Evolutionary conservation across 2,888 invertebrate genomes (phyloP).

Genomic region (Agrochola lota): DNA sequence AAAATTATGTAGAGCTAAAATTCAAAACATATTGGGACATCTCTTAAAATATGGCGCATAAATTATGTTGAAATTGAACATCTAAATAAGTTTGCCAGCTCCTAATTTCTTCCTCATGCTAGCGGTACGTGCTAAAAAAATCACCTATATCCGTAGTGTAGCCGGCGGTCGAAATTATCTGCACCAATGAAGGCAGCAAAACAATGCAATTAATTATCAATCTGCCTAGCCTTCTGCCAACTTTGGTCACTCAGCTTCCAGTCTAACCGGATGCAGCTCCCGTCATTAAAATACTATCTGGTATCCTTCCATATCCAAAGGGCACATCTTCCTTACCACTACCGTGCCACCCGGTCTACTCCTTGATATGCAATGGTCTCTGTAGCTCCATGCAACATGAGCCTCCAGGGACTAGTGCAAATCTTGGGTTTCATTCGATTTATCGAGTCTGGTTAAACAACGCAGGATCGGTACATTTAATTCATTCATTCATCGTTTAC

Average conservation of each 20-base stretch:
- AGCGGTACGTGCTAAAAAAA: not conserved
- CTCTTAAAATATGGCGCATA: constrained; percentile 17
- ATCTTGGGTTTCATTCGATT: no score
- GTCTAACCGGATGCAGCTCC: not conserved
- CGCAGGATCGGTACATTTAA: no score
- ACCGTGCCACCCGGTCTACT: no score
- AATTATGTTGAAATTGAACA: constrained; percentile 29
- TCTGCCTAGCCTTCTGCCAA: no score
- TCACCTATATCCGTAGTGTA: not conserved
- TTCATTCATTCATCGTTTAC: no score
- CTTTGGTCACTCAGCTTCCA: no score
- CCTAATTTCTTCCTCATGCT: constrained; percentile 27
- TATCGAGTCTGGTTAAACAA: no score
- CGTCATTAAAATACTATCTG: not conserved
- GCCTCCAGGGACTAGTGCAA: no score
- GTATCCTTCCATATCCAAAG: no score
- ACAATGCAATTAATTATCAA: not conserved
- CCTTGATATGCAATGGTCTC: no score
- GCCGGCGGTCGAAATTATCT: not conserved
- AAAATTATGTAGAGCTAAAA: not conserved
- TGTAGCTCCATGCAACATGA: no score
- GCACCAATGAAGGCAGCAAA: not conserved
- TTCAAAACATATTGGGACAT: constrained; percentile 1
- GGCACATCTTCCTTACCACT: no score
- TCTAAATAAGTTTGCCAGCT: constrained; percentile 23